A percentile compares a stretch with the other conserved stretches of the same genome.
Conservation (phyloP, 2,797 vertebrate species). For the Melanotaenia maccullochi region DNA sequence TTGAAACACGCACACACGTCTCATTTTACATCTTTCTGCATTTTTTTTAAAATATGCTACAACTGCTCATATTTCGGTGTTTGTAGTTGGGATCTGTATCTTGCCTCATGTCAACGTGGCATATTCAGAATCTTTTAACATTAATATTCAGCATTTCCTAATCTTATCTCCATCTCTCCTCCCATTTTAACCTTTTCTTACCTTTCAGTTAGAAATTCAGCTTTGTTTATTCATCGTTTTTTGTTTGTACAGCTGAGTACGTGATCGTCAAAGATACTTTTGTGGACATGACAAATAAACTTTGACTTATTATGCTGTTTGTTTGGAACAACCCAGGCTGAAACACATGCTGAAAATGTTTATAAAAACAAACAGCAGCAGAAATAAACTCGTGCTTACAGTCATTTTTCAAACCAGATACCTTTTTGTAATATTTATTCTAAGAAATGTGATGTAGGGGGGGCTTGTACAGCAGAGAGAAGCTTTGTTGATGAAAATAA, state of each 20-base stretch:
- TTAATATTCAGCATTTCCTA: neutral
- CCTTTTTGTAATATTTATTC: no score
- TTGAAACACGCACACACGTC: neutral
- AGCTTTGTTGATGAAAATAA: neutral
- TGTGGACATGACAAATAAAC: neutral
- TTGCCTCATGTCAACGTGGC: neutral
- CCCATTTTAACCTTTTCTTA: no score
- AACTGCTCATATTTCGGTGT: neutral
- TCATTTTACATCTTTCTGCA: neutral
- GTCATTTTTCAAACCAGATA: no score
- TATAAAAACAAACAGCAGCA: no score
- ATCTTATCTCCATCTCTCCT: neutral
- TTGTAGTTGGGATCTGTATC: neutral
- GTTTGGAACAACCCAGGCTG: neutral
- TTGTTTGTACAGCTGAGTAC: neutral
- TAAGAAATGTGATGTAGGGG: neutral
- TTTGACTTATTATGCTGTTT: neutral
- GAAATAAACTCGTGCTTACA: neutral
- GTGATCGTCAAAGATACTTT: neutral
- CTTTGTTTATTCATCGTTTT: neutral
- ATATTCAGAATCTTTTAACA: neutral
- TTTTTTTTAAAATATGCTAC: neutral
- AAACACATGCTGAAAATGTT: neutral
- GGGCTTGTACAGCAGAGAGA: neutral
- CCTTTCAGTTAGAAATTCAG: no score